These are phyloP conservation scores for Amphipyra berbera DNA, from an alignment of 2,888 invertebrate species.

Conservation along the genomic window DNA sequence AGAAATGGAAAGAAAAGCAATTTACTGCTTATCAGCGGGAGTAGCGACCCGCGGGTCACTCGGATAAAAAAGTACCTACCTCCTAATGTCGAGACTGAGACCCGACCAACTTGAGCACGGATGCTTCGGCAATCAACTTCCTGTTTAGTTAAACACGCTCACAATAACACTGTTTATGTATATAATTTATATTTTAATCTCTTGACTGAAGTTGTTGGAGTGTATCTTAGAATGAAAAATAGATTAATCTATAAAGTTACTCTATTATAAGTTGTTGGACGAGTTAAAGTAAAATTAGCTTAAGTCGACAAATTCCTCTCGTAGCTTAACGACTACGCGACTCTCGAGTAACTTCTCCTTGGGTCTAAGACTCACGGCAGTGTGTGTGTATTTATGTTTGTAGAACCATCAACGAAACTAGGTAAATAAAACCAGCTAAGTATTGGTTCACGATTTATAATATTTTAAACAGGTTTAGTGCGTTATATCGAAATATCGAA, in stretches of 20 bases:
- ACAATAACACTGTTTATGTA: conserved; percentile 8
- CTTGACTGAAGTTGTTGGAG: conserved; percentile 63
- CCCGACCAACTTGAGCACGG: conserved; percentile 63
- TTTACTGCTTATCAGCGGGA: conserved; percentile 86
- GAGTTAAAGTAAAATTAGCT: conserved; percentile 75
- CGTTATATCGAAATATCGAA: too few species aligned
- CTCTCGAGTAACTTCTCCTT: conserved; percentile 69
- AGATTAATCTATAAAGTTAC: conserved; percentile 81
- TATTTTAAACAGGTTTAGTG: too few species aligned
- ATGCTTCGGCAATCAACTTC: conserved; percentile 34
- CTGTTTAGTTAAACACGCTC: conserved; percentile 11
- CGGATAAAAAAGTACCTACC: conserved; percentile 70
- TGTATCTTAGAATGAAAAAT: conserved; percentile 47
- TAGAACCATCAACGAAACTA: conserved; percentile 6
- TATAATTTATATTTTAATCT: conserved; percentile 22
- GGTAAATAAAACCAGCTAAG: neutral
- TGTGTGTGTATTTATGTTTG: conserved; percentile 14
- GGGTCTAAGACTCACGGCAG: conserved; percentile 24
- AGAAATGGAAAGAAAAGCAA: conserved; percentile 88
- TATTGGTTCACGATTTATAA: too few species aligned
- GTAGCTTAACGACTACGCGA: conserved; percentile 76
- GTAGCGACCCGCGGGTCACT: conserved; percentile 80
- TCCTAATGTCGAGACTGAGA: conserved; percentile 68
- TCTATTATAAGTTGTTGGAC: conserved; percentile 84
- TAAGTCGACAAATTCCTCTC: conserved; percentile 76